A percentile compares a stretch with the other conserved stretches of the same genome.
Conservation (phyloP, 2,797 vertebrate genomes). For the Macropus fuliginosus region DNA sequence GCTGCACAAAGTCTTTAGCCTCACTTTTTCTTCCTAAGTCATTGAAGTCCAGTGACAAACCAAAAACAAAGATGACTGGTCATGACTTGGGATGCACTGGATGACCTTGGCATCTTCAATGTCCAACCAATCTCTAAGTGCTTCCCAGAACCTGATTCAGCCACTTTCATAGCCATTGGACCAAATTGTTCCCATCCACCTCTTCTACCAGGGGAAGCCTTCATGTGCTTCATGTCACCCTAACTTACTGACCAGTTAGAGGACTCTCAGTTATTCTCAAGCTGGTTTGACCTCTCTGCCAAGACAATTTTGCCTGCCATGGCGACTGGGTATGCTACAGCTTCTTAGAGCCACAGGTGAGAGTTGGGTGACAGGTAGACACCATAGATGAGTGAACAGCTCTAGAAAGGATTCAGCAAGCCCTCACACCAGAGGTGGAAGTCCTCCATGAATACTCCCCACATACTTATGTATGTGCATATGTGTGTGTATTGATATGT, state of each 20-base stretch:
- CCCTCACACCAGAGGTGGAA: neutral
- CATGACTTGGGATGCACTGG: neutral
- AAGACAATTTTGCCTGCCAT: neutral
- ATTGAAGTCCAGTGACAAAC: neutral
- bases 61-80: neutral
- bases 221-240: neutral
- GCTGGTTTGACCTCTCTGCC: neutral
- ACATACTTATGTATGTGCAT: neutral
- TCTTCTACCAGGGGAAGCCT: neutral
- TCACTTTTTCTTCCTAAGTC: neutral
- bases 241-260: neutral
- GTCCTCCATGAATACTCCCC: neutral
- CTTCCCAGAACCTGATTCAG: neutral
- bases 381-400: neutral
- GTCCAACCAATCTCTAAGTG: neutral
- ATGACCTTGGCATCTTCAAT: neutral
- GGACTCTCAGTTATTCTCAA: neutral
- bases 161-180: neutral
- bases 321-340: neutral
- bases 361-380: neutral
- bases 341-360: neutral
- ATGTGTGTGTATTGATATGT: neutral
- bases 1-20: neutral
- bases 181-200: neutral
- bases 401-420: neutral